Conservation (phyloP, 2,113 vertebrate genomes). For the Urocynchramus pylzowi region DNA sequence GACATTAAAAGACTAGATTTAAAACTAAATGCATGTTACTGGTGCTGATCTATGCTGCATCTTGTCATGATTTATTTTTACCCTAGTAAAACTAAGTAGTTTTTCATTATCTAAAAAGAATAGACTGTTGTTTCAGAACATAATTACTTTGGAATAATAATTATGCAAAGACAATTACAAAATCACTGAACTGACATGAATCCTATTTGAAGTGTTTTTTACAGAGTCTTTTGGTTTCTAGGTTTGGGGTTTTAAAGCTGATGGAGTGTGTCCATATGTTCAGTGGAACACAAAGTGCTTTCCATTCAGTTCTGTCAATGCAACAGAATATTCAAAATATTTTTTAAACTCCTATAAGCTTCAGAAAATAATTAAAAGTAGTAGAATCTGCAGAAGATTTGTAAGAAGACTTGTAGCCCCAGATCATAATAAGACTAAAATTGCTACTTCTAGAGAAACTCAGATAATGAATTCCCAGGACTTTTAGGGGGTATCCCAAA, state of each 20-base stretch:
- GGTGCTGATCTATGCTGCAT: background rate
- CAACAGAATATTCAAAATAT: background rate
- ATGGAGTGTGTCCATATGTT: background rate
- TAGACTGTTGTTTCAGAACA: background rate
- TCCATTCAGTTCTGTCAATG: background rate
- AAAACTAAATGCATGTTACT: background rate
- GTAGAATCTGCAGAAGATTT: background rate
- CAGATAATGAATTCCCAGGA: background rate
- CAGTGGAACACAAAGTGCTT: background rate
- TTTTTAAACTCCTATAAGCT: background rate
- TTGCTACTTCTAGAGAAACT: background rate
- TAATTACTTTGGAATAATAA: background rate
- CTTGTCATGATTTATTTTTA: background rate
- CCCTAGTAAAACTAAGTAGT: background rate
- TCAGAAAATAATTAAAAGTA: background rate
- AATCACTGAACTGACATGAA: background rate
- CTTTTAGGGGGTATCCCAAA: background rate
- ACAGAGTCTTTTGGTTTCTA: background rate
- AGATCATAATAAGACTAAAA: background rate
- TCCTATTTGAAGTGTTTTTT: background rate
- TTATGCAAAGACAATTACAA: background rate
- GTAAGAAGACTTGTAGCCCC: background rate
- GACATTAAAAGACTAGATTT: background rate
- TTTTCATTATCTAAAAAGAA: background rate
- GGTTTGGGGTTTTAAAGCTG: rapidly evolving